These are phyloP conservation scores for Glossophaga mutica DNA, from an alignment of 2,797 vertebrate genomes.

Conservation along the genomic window DNA sequence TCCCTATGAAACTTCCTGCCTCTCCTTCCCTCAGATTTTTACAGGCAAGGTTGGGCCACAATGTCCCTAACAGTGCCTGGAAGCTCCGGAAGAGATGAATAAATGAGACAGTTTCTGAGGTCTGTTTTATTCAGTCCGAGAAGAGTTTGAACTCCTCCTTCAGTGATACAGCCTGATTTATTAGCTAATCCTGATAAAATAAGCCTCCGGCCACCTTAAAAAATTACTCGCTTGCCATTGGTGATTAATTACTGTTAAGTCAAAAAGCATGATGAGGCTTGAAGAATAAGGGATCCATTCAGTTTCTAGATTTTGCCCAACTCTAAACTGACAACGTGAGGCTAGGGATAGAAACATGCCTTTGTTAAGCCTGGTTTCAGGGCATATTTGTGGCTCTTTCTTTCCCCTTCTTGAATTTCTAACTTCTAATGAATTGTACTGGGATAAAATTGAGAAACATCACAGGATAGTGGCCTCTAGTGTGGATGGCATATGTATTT, in stretches of 20 bases:
- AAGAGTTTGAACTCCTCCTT: slow-evolving; percentile 82
- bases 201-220: slow-evolving; percentile 82
- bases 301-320: slow-evolving; percentile 55
- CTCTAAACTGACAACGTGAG: slow-evolving; percentile 65
- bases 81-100: slow-evolving; percentile 51
- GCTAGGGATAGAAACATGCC: slow-evolving; percentile 56
- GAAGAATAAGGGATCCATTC: slow-evolving; percentile 77
- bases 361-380: slow-evolving; percentile 71
- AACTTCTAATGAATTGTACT: slow-evolving; percentile 62
- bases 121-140: slow-evolving; percentile 78
- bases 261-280: slow-evolving; percentile 80
- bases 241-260: slow-evolving; percentile 84
- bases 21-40: slow-evolving; percentile 54
- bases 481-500: background rate
- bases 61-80: slow-evolving; percentile 17
- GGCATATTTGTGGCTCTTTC: slow-evolving; percentile 43
- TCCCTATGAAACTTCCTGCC: slow-evolving; percentile 64
- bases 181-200: slow-evolving; percentile 86
- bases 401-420: slow-evolving; percentile 52
- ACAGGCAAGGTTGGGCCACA: slow-evolving; percentile 30
- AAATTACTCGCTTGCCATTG: slow-evolving; percentile 80
- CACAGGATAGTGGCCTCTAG: slow-evolving; percentile 19
- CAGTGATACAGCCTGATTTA: slow-evolving; percentile 81
- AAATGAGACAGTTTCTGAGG: slow-evolving; percentile 54
- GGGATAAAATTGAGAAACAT: slow-evolving; percentile 41